Conservation (phyloP, 2,113 vertebrate species). For the Nematolebias whitei region DNA sequence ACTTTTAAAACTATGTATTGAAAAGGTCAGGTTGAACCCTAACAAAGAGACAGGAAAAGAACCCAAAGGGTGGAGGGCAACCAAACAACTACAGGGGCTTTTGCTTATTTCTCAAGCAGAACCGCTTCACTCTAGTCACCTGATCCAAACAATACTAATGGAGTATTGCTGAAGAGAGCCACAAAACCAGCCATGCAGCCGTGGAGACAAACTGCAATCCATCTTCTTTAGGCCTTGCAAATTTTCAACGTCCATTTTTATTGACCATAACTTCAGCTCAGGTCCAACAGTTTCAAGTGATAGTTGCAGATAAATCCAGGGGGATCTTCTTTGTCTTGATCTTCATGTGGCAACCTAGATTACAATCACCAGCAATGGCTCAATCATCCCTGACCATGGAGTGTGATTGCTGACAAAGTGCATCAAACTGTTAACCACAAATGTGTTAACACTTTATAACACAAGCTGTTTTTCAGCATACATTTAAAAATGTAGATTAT, state of each 20-base stretch:
- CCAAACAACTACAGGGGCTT: slow-evolving; percentile 49
- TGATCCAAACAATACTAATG: slow-evolving; percentile 72
- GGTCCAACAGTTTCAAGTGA: slow-evolving; percentile 72
- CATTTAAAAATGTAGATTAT: neutral
- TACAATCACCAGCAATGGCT: slow-evolving; percentile 74
- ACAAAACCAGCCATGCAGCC: slow-evolving; percentile 61
- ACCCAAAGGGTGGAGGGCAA: slow-evolving; percentile 70
- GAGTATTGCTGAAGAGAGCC: slow-evolving; percentile 64
- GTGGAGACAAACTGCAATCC: slow-evolving; percentile 35
- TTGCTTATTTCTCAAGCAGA: slow-evolving; percentile 64
- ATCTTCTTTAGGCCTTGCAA: slow-evolving; percentile 58
- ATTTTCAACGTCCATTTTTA: slow-evolving; percentile 65
- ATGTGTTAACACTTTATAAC: neutral
- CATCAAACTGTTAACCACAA: slow-evolving; percentile 52
- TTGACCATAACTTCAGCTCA: slow-evolving; percentile 63
- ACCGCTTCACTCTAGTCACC: slow-evolving; percentile 71
- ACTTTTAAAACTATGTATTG: slow-evolving; percentile 75
- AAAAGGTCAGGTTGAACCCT: slow-evolving; percentile 67
- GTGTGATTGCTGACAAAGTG: slow-evolving; percentile 76
- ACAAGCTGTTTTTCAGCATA: neutral
- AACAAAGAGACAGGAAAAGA: slow-evolving; percentile 82
- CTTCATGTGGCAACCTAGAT: slow-evolving; percentile 75
- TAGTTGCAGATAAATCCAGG: slow-evolving; percentile 49
- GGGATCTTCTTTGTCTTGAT: slow-evolving; percentile 70
- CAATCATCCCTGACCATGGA: slow-evolving; percentile 55